A percentile compares a stretch with the other conserved stretches of the same genome.
Conservation (phyloP, 1,140 invertebrate genomes). For the Chironomus tepperi region DNA sequence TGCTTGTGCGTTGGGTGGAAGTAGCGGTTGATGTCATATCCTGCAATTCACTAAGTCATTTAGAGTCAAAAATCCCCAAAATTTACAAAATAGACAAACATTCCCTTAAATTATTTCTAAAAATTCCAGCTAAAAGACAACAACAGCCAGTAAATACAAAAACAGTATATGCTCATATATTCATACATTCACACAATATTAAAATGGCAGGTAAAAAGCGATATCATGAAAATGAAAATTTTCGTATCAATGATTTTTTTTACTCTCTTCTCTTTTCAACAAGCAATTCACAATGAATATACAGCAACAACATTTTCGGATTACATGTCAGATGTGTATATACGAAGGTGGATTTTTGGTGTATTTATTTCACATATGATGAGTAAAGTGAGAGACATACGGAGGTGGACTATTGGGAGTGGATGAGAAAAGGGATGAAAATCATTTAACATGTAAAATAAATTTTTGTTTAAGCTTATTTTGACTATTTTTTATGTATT, state of each 20-base stretch:
- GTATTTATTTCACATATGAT: neutral
- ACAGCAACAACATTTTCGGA: conserved; percentile 1
- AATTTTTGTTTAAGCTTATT: conserved; percentile 7
- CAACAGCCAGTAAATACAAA: too few species aligned
- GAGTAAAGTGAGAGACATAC: neutral
- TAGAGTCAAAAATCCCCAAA: too few species aligned
- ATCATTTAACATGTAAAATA: conserved; percentile 5
- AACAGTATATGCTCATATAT: too few species aligned
- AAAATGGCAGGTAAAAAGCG: conserved; percentile 3
- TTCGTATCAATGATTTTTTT: conserved; percentile 14
- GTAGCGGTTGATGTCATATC: too few species aligned
- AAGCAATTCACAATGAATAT: neutral
- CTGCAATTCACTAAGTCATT: too few species aligned
- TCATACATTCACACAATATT: too few species aligned
- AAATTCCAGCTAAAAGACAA: too few species aligned
- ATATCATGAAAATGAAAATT: conserved; percentile 14
- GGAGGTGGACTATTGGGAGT: neutral
- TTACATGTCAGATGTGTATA: neutral
- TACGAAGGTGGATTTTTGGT: neutral
- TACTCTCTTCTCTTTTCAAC: neutral
- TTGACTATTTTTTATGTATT: neutral
- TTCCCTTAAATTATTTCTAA: too few species aligned
- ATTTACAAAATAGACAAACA: too few species aligned
- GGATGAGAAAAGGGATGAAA: neutral
- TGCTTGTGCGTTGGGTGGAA: neutral